These are phyloP conservation scores for Ricordea florida DNA, from an alignment of 92 coral and sea anemone genomes.

Conservation along the genomic window DNA sequence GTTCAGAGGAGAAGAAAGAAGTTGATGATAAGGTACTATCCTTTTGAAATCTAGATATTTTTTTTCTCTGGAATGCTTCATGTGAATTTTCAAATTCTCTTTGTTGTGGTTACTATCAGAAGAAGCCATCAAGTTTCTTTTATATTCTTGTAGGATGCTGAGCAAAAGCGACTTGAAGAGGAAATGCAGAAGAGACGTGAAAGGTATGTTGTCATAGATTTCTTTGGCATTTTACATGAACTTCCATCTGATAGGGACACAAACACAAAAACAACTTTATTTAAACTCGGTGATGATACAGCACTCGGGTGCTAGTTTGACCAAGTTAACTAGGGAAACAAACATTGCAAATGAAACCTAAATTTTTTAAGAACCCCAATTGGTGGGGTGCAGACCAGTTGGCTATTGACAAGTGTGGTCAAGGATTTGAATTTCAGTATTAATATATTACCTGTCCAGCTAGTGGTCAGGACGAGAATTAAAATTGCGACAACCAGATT, in stretches of 20 bases:
- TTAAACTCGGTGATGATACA: not conserved
- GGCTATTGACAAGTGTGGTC: too few relatives aligned
- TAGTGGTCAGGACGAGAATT: too few relatives aligned
- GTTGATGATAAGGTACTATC: conserved; percentile 50
- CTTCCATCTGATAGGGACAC: too few relatives aligned
- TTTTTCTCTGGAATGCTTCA: not conserved
- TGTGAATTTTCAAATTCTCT: not conserved
- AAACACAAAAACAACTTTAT: not conserved
- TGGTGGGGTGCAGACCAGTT: too few relatives aligned
- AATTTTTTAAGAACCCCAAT: too few relatives aligned
- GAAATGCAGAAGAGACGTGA: conserved; percentile 98
- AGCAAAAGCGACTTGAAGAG: conserved; percentile 79
- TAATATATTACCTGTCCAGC: too few relatives aligned
- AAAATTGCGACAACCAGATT: too few relatives aligned
- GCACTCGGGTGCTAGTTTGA: too few relatives aligned
- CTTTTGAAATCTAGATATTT: not conserved
- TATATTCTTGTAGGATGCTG: conserved; percentile 64
- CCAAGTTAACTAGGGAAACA: too few relatives aligned
- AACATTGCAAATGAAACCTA: too few relatives aligned
- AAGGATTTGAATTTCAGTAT: too few relatives aligned
- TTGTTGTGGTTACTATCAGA: too few relatives aligned
- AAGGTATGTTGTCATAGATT: conserved; percentile 44
- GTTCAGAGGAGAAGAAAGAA: not conserved
- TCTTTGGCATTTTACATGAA: not conserved
- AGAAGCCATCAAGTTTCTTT: not conserved